Evolutionary conservation across 2,888 invertebrate species (phyloP).

Genomic region (Macropis europaea): DNA sequence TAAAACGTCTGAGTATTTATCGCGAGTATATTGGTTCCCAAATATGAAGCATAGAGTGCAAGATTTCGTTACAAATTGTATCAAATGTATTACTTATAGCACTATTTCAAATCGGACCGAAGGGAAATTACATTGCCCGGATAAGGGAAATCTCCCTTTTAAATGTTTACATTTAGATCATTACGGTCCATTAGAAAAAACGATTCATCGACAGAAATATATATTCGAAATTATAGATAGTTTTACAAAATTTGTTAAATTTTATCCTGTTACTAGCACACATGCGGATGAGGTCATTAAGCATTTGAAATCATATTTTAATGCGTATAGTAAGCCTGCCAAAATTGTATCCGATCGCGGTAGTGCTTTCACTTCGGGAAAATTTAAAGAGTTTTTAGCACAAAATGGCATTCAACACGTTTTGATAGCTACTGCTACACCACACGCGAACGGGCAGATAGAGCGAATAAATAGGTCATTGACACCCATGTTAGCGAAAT

Average conservation of each 20-base stretch:
- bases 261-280: slow-evolving; percentile 2
- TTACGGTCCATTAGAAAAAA: slow-evolving; percentile 55
- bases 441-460: slow-evolving; percentile 22
- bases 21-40: slow-evolving; percentile 2
- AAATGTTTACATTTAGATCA: slow-evolving; percentile 23
- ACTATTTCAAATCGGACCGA: neutral
- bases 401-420: slow-evolving; percentile 7
- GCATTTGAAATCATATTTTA: slow-evolving; percentile 19
- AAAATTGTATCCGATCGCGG: slow-evolving; percentile 16
- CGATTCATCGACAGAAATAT: slow-evolving; percentile 63
- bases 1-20: slow-evolving; percentile 1
- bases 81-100: slow-evolving; percentile 10
- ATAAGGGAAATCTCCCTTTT: neutral
- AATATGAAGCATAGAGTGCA: neutral
- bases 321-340: slow-evolving; percentile 2
- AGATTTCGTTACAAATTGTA: neutral
- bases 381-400: slow-evolving; percentile 17
- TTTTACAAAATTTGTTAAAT: slow-evolving; percentile 18
- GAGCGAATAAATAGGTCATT: slow-evolving; percentile 15
- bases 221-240: slow-evolving; percentile 17
- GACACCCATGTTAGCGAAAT: slow-evolving; percentile 32
- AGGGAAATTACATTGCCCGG: slow-evolving; percentile 10
- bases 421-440: slow-evolving; percentile 19
- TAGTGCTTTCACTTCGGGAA: slow-evolving; percentile 18
- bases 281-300: slow-evolving; percentile 3